Conservation (phyloP, 1,140 invertebrate species). For the Drosophila setifemur region DNA sequence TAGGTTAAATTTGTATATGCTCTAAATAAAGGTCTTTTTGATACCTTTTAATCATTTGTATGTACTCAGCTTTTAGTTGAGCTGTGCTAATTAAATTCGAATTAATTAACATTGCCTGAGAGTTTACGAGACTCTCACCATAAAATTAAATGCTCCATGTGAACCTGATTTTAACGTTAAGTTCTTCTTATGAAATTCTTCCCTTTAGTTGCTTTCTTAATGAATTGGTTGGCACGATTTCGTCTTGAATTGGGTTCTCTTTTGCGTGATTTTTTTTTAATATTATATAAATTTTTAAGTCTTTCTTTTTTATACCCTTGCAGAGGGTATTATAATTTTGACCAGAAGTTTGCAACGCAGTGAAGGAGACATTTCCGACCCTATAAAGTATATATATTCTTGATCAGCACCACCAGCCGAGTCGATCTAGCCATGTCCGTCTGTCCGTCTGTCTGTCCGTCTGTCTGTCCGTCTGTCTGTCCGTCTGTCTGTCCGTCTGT, state of each 20-base stretch:
- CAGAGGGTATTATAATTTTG: too few species aligned
- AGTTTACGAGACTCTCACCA: not conserved
- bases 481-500: too few species aligned
- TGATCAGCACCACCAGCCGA: too few species aligned
- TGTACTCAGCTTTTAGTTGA: constrained; percentile 21
- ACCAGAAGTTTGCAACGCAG: too few species aligned
- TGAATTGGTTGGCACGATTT: not conserved
- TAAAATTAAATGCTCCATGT: not conserved
- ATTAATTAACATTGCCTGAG: constrained; percentile 11
- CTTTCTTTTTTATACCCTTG: not conserved
- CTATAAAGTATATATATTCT: too few species aligned
- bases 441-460: too few species aligned
- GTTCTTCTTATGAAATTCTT: not conserved
- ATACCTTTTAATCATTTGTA: not conserved
- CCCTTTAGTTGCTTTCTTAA: not conserved
- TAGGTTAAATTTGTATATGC: not conserved
- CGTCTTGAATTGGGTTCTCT: not conserved
- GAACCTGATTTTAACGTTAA: not conserved
- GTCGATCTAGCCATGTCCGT: too few species aligned
- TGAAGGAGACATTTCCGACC: too few species aligned
- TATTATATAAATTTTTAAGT: too few species aligned
- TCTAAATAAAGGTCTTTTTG: not conserved
- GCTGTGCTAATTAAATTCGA: constrained; percentile 30
- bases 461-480: too few species aligned
- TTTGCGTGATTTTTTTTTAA: not conserved